phyloP scores from a whole-genome alignment of 2,797 vertebrate genomes.

The Calcarius lapponicus region DNA sequence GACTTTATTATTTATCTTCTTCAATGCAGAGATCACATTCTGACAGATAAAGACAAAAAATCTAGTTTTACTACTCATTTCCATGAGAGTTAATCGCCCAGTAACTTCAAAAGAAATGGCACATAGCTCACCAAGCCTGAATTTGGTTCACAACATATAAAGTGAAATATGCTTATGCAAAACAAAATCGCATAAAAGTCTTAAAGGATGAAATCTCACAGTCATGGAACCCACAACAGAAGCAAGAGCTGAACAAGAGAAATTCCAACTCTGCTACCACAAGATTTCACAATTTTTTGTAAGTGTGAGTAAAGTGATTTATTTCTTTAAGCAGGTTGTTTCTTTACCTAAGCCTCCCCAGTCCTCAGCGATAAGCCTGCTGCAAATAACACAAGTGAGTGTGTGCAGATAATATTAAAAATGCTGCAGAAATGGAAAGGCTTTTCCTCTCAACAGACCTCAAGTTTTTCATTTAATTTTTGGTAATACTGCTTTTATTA shows the following conservation, averaged over 20 bases:
- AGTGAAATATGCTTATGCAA: slow-evolving; percentile 44
- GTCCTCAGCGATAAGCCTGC: slow-evolving; percentile 16
- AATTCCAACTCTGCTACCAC: neutral
- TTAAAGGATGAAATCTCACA: slow-evolving; percentile 48
- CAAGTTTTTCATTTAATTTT: neutral
- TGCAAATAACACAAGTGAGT: slow-evolving; percentile 14
- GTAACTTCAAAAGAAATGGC: slow-evolving; percentile 18
- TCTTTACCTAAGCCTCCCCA: slow-evolving; percentile 35
- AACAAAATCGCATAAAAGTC: slow-evolving; percentile 1
- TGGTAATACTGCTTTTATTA: slow-evolving; percentile 6
- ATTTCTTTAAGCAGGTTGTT: slow-evolving; percentile 13
- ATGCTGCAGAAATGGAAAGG: slow-evolving; percentile 8
- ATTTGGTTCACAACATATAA: slow-evolving; percentile 4
- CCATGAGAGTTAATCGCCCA: neutral
- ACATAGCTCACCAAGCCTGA: slow-evolving; percentile 1
- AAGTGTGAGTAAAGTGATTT: slow-evolving; percentile 33
- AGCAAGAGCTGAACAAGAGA: neutral
- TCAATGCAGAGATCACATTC: neutral
- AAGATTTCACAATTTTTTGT: neutral
- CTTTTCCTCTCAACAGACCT: slow-evolving; percentile 28
- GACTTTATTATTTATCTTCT: slow-evolving; percentile 19
- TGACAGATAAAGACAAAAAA: slow-evolving; percentile 28
- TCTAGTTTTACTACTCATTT: slow-evolving; percentile 4
- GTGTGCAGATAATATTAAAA: slow-evolving; percentile 13
- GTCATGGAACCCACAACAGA: neutral